Percentiles rank a stretch among this genome's conserved stretches.
phyloP scores from a whole-genome alignment of 2,113 vertebrate species.

The Salvelinus fontinalis region DNA sequence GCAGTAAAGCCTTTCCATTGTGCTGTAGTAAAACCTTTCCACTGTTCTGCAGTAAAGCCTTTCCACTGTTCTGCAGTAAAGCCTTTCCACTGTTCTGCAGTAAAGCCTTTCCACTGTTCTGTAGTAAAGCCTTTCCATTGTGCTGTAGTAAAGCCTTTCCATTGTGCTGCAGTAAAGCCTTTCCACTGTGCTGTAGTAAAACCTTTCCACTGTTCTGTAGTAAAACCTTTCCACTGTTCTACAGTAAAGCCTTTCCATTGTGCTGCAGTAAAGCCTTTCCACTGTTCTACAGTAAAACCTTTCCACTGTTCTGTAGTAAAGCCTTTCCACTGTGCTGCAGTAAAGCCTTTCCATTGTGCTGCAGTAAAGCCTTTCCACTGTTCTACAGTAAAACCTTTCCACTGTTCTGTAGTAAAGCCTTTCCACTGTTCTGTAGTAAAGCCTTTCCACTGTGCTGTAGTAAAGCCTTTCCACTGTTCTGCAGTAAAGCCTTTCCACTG shows the following conservation, averaged over 20 bases:
- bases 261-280: neutral
- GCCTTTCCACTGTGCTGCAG: conserved; percentile 1
- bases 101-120: neutral
- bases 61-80: too few species aligned
- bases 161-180: too few species aligned
- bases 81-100: conserved; percentile 31
- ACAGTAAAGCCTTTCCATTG: neutral
- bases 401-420: too few species aligned
- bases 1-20: too few species aligned
- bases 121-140: neutral
- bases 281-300: conserved; percentile 1
- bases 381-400: too few species aligned
- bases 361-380: too few species aligned
- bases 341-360: too few species aligned
- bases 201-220: conserved; percentile 30
- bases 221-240: neutral
- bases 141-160: conserved; percentile 3
- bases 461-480: neutral
- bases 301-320: neutral
- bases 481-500: too few species aligned
- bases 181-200: too few species aligned
- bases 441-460: conserved; percentile 5
- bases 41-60: too few species aligned
- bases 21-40: too few species aligned
- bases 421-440: neutral